Percentiles rank a stretch among this genome's conserved stretches.
Conservation (phyloP, 2,797 vertebrate genomes). For the Enoplosus armatus region DNA sequence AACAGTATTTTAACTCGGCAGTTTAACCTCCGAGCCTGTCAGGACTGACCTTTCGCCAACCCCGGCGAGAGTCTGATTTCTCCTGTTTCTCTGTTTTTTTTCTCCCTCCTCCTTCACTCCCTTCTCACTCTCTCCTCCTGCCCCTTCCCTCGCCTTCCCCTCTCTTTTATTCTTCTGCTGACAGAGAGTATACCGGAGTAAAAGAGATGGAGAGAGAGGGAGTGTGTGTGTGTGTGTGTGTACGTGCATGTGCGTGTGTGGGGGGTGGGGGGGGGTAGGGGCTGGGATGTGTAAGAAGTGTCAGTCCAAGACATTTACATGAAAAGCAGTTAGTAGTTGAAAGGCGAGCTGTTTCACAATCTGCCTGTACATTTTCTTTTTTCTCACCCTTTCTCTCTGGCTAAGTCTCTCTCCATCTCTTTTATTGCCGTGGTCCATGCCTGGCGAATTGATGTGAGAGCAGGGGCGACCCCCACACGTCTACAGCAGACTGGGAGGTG, state of each 20-base stretch:
- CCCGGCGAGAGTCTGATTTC: conserved; percentile 97
- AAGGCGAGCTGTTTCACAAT: conserved; percentile 97
- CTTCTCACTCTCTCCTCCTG: conserved; percentile 66
- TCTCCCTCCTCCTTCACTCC: conserved; percentile 61
- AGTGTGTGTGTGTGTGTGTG: conserved; percentile 54
- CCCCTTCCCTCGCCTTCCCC: conserved; percentile 70
- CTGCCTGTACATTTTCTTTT: conserved; percentile 94
- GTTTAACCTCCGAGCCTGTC: conserved; percentile 99
- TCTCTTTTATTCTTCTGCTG: conserved; percentile 83
- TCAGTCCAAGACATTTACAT: conserved; percentile 98
- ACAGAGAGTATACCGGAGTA: conserved; percentile 81
- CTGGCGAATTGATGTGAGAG: conserved; percentile 86
- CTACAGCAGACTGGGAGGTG: conserved; percentile 89
- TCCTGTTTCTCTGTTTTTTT: conserved; percentile 79
- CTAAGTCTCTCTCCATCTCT: conserved; percentile 84
- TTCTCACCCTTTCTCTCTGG: conserved; percentile 78
- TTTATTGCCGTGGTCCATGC: conserved; percentile 92
- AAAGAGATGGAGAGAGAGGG: conserved; percentile 72
- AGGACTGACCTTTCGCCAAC: conserved; percentile 99
- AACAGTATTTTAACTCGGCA: conserved; percentile 99
- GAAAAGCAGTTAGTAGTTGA: conserved; percentile 97
- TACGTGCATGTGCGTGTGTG: conserved; percentile 23
- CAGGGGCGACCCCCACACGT: conserved; percentile 91
- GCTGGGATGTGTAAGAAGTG: conserved; percentile 95
- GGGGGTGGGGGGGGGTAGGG: conserved; percentile 50